phyloP scores from a whole-genome alignment of 2,888 invertebrate species.

The Morinoia aosen region DNA sequence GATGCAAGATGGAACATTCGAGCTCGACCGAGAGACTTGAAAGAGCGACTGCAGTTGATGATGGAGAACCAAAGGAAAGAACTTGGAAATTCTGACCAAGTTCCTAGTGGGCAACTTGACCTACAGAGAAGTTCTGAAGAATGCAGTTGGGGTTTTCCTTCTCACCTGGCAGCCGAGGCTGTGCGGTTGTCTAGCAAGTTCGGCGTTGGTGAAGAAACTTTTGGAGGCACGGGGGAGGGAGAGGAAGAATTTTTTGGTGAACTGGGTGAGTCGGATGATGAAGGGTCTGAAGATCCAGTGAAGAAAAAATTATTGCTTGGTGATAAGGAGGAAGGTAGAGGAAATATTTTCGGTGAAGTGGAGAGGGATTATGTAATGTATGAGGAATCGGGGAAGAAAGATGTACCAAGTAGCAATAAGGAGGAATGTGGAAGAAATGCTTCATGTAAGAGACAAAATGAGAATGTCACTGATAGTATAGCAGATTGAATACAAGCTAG shows the following conservation, averaged over 20 bases:
- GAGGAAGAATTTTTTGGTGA: background rate
- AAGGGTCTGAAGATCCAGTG: background rate
- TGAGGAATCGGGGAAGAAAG: too few relatives aligned
- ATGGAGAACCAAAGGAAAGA: constrained; percentile 26
- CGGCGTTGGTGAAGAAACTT: background rate
- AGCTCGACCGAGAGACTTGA: background rate
- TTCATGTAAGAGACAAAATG: background rate
- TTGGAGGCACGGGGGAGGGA: constrained; percentile 25
- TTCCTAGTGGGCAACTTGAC: background rate
- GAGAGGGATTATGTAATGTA: background rate
- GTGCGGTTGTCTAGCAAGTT: constrained; percentile 26
- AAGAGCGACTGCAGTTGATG: background rate
- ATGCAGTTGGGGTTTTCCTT: background rate
- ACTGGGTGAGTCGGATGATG: background rate
- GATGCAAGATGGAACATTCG: background rate
- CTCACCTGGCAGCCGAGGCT: constrained; percentile 27
- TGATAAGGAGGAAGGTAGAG: background rate
- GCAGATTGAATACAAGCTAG: background rate
- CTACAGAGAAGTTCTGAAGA: background rate
- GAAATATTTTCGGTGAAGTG: too few relatives aligned
- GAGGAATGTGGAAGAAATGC: background rate
- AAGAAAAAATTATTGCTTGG: background rate
- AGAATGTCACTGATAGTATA: background rate
- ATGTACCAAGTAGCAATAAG: too few relatives aligned
- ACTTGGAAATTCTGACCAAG: background rate